Base-by-base conservation (phyloP, 2,888 invertebrate genomes). In the Halictus quadricinctus region DNA sequence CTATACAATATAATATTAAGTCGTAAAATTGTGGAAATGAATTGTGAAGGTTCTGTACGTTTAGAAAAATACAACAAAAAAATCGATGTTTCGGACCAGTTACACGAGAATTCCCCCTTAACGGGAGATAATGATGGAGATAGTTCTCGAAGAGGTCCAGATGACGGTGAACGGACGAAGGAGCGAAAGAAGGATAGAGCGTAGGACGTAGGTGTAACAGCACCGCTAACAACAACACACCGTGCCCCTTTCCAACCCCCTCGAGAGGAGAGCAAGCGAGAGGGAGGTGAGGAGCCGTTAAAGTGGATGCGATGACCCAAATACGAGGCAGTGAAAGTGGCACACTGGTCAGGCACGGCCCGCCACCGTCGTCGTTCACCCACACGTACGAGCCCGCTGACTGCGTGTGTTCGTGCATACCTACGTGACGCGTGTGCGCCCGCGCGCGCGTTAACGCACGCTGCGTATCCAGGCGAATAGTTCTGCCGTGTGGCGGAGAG, bases 271-370 rank as follows among this genome's bases (percentile, higher is more conserved):
- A 84, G 81, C 80, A 85, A 73, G n/a, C 85, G 76, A 74, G 46
- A 41, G 87, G 88, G 86, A 88, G 87, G 84, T 86, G 86, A 88
- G 87, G 89, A 87, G 85, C 87, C 91, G 88, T 88, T 89, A 90
- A 90, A 91, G 91, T 93, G 91, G 93, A 93, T 93, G 93, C 91
- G 93, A 91, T 93, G 94, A 94, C 94, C 94, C 91, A 94, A 94
- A 94, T 94, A 92, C 91, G 92, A 93, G 92, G 91, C 92, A 94
- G 94, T 94, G 94, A 94, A 94, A 94, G 94, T 94, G 92, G 94
- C 93, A 94, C 94, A 93, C 91, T 91, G 93, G 93, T 94, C 94
- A 93, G 93, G 93, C 93, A 91, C 92, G 91, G 93, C 79, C 91
- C 92, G 92, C 90, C 91, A 89, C 90, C 90, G 81, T 80, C 86